A percentile compares a stretch with the other conserved stretches of the same genome.
These are phyloP conservation scores for Oligia strigilis DNA, from an alignment of 2,888 invertebrate genomes.

Conservation along the genomic window DNA sequence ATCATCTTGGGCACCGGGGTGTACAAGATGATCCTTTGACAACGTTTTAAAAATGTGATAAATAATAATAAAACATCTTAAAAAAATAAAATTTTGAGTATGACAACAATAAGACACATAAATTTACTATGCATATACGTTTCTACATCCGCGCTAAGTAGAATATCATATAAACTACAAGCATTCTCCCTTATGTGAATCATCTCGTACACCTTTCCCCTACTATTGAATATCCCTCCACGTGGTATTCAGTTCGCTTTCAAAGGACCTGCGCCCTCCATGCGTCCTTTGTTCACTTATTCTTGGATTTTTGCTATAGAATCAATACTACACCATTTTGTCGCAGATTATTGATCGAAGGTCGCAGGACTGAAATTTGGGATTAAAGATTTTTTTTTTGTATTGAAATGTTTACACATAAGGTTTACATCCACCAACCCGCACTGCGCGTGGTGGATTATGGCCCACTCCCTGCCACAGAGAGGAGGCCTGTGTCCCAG, in stretches of 20 bases:
- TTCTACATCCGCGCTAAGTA: too few species aligned
- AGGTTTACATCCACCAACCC: background rate
- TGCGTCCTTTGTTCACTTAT: constrained; percentile 71
- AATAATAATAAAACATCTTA: too few species aligned
- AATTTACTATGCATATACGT: too few species aligned
- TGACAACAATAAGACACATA: too few species aligned
- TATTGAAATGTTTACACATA: background rate
- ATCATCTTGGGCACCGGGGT: too few species aligned
- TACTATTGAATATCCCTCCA: constrained; percentile 60
- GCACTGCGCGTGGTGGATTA: background rate
- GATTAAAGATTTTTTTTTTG: background rate
- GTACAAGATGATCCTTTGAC: too few species aligned
- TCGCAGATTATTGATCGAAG: too few species aligned
- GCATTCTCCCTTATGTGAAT: too few species aligned
- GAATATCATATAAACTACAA: too few species aligned
- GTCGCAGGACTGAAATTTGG: constrained; percentile 25
- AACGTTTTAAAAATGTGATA: too few species aligned
- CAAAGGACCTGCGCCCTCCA: constrained; percentile 61
- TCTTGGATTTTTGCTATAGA: constrained; percentile 68
- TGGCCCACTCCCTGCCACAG: background rate
- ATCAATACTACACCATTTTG: constrained; percentile 44
- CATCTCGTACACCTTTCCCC: too few species aligned
- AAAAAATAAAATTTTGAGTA: too few species aligned
- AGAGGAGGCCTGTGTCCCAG: background rate
- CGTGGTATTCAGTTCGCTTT: constrained; percentile 68